Percentiles rank a stretch among this genome's conserved stretches.
Conservation (phyloP, 2,797 vertebrate species). For the Smutsia gigantea region DNA sequence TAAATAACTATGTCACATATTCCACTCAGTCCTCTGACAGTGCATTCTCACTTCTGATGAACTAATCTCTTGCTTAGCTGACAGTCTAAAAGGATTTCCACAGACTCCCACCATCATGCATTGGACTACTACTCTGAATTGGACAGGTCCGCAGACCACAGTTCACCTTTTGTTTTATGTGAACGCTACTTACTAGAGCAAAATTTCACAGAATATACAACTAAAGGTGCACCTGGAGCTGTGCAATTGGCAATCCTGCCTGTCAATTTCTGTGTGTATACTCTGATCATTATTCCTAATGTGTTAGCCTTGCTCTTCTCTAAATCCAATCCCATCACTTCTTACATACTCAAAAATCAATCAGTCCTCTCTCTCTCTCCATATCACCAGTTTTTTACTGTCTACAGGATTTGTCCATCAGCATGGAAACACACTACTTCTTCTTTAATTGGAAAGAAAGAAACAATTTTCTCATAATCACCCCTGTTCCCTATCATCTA, state of each 20-base stretch:
- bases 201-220: background rate
- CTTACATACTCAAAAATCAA: background rate
- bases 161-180: background rate
- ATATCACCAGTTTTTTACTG: background rate
- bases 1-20: background rate
- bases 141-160: background rate
- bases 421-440: background rate
- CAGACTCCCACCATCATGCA: background rate
- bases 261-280: background rate
- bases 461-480: background rate
- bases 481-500: background rate
- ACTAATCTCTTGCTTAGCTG: background rate
- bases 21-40: background rate
- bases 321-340: background rate
- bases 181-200: background rate
- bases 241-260: too few species aligned
- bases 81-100: background rate
- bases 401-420: background rate
- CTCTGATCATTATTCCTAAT: background rate
- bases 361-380: background rate
- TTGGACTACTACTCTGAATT: background rate
- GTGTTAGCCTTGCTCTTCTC: background rate
- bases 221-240: background rate
- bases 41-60: background rate
- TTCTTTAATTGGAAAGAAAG: background rate